These are phyloP conservation scores for Bellardia bayeri DNA, from an alignment of 2,888 invertebrate genomes.

Conservation along the genomic window DNA sequence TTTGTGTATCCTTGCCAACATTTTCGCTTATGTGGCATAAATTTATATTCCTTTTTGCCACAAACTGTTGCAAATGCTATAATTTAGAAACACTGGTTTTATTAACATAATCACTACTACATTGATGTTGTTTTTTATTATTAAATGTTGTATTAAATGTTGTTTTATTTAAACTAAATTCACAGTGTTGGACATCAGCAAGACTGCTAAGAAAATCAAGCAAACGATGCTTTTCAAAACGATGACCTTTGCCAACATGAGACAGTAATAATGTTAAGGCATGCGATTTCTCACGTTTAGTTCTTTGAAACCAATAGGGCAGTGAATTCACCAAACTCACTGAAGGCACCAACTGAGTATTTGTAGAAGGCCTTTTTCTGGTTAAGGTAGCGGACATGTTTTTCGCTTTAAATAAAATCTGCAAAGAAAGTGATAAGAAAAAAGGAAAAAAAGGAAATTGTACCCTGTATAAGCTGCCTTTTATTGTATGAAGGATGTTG, in stretches of 20 bases:
- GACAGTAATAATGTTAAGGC: neutral
- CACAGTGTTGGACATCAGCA: slow-evolving; percentile 32
- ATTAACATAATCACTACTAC: slow-evolving; percentile 66
- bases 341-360: neutral
- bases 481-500: neutral
- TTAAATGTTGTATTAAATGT: slow-evolving; percentile 70
- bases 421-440: slow-evolving; percentile 57
- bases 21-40: slow-evolving; percentile 36
- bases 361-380: slow-evolving; percentile 55
- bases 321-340: neutral
- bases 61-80: slow-evolving; percentile 62
- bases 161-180: slow-evolving; percentile 70
- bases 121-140: slow-evolving; percentile 69
- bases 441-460: slow-evolving; percentile 30
- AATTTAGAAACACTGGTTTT: slow-evolving; percentile 65
- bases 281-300: neutral
- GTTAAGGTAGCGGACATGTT: slow-evolving; percentile 8
- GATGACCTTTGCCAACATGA: neutral
- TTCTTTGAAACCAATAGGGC: slow-evolving; percentile 1
- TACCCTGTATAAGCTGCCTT: slow-evolving; percentile 56
- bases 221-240: neutral
- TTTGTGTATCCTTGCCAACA: slow-evolving; percentile 55
- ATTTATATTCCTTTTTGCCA: slow-evolving; percentile 48
- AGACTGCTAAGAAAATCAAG: neutral
- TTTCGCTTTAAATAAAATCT: slow-evolving; percentile 65